Conservation (phyloP, 1,140 invertebrate genomes). For the Aplysia californica region DNA sequence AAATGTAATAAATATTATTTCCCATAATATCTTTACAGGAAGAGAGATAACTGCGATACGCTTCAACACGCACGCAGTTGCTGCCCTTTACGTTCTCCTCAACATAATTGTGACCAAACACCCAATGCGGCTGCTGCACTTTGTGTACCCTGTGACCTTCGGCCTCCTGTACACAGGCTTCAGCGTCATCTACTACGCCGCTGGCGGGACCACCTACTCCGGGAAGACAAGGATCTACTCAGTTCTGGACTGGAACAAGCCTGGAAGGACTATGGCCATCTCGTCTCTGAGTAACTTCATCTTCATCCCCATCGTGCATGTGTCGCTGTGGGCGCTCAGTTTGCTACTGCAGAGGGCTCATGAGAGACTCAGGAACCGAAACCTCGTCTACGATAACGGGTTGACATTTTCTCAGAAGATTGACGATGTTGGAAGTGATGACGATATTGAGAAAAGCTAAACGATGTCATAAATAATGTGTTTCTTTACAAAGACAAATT, state of each 20-base stretch:
- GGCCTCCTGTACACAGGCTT: slow-evolving; percentile 76
- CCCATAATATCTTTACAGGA: not conserved
- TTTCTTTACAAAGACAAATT: too few species aligned
- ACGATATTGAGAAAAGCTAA: too few species aligned
- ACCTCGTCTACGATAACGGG: not conserved
- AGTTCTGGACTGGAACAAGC: slow-evolving; percentile 14
- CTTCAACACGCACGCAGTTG: slow-evolving; percentile 73
- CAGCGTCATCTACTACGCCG: slow-evolving; percentile 76
- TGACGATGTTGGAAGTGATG: too few species aligned
- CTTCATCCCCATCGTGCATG: slow-evolving; percentile 17
- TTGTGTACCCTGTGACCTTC: slow-evolving; percentile 77
- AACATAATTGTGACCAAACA: slow-evolving; percentile 79
- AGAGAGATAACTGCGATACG: slow-evolving; percentile 9
- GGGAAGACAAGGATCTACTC: slow-evolving; percentile 12
- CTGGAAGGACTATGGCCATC: slow-evolving; percentile 2
- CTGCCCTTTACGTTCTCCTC: slow-evolving; percentile 78
- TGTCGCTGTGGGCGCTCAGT: slow-evolving; percentile 1
- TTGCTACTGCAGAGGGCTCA: not conserved
- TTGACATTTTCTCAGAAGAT: too few species aligned
- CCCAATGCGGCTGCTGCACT: slow-evolving; percentile 76
- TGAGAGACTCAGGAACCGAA: not conserved
- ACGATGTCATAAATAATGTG: too few species aligned
- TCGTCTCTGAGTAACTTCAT: slow-evolving; percentile 25
- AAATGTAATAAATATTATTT: not conserved
- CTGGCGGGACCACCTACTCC: slow-evolving; percentile 71